Evolutionary conservation across 1,140 invertebrate species (phyloP).

Genomic region (Drosophila lini): DNA sequence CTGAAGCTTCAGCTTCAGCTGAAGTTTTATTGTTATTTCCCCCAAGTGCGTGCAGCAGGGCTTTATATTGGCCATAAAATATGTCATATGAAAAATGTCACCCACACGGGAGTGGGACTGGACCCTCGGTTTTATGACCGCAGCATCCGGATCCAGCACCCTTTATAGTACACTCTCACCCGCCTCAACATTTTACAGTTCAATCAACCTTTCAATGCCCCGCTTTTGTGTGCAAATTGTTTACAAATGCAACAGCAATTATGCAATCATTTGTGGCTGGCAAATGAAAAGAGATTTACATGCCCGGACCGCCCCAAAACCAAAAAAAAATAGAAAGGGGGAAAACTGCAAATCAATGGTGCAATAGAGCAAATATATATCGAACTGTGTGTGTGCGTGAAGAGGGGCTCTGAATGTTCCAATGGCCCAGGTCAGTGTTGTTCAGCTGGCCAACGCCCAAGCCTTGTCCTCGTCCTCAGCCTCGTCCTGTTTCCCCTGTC

Average conservation of each 20-base stretch:
- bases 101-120: neutral
- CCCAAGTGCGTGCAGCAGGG: conserved; percentile 70
- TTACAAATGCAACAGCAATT: conserved; percentile 79
- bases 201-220: conserved; percentile 73
- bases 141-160: conserved; percentile 16
- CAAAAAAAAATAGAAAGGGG: neutral
- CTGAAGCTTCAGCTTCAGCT: conserved; percentile 9
- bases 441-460: conserved; percentile 71
- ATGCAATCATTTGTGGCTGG: conserved; percentile 77
- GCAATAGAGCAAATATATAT: conserved; percentile 72
- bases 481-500: conserved; percentile 29
- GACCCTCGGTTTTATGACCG: conserved; percentile 10
- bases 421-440: conserved; percentile 57
- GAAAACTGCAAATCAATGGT: conserved; percentile 59
- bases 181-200: conserved; percentile 47
- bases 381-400: conserved; percentile 23
- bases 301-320: conserved; percentile 6
- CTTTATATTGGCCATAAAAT: conserved; percentile 81
- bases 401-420: conserved; percentile 19
- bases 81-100: conserved; percentile 69
- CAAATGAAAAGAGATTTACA: conserved; percentile 80
- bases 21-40: conserved; percentile 57
- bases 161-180: neutral
- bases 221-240: conserved; percentile 74
- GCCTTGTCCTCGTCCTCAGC: conserved; percentile 17